These are phyloP conservation scores for Drosophila dives DNA, from an alignment of 2,888 invertebrate genomes.

Conservation along the genomic window DNA sequence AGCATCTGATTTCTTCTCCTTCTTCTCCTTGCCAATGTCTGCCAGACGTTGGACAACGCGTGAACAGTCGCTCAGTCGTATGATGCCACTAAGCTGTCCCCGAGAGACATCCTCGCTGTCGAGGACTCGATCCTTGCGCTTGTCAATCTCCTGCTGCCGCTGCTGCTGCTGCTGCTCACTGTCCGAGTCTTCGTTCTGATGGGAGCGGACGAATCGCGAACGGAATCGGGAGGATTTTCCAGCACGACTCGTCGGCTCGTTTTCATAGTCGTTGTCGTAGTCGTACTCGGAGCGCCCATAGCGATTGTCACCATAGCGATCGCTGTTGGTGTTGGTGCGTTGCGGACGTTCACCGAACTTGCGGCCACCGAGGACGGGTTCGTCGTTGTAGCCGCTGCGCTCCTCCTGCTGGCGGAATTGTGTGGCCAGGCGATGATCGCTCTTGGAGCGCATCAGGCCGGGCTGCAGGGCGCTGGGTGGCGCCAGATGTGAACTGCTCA, in stretches of 20 bases:
- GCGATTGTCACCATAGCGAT: conserved; percentile 85
- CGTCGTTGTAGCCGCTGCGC: conserved; percentile 89
- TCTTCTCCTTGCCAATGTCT: conserved; percentile 91
- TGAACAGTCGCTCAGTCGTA: conserved; percentile 93
- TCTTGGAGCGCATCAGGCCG: conserved; percentile 95
- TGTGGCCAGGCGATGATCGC: conserved; percentile 95
- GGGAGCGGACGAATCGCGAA: conserved; percentile 89
- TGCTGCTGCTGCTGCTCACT: conserved; percentile 88
- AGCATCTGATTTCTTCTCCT: conserved; percentile 91
- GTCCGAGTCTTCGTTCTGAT: conserved; percentile 92
- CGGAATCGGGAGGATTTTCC: conserved; percentile 89
- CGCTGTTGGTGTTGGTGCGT: conserved; percentile 84
- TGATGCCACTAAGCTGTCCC: conserved; percentile 95
- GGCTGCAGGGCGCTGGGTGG: conserved; percentile 89
- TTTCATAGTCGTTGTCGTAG: conserved; percentile 90
- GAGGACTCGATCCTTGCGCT: conserved; percentile 90
- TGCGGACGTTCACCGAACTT: conserved; percentile 91
- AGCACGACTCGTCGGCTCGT: conserved; percentile 87
- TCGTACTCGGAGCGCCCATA: conserved; percentile 85
- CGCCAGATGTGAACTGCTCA: conserved; percentile 86
- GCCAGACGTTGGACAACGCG: conserved; percentile 95
- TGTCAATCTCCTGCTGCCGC: conserved; percentile 87
- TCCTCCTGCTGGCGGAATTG: conserved; percentile 96
- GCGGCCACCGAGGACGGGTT: conserved; percentile 90
- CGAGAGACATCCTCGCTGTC: conserved; percentile 96